Percentiles rank a stretch among this genome's conserved stretches.
phyloP scores from a whole-genome alignment of 1,140 invertebrate species.

The Pinna nobilis region DNA sequence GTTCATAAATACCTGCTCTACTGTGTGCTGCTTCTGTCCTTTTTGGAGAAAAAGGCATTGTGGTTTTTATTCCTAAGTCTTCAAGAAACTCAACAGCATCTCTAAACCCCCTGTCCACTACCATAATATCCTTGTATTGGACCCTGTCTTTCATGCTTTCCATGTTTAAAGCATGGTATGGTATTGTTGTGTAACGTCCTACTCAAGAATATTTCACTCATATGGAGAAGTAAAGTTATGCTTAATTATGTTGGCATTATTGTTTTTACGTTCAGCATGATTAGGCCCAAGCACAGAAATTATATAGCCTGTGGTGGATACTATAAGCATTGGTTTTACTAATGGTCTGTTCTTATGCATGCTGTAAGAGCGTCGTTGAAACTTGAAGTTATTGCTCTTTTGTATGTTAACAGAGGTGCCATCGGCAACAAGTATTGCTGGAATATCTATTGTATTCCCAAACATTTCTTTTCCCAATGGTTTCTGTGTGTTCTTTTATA shows the following conservation, averaged over 20 bases:
- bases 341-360: not conserved
- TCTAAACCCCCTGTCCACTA: conserved; percentile 2
- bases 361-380: not conserved
- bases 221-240: too few relatives aligned
- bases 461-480: too few relatives aligned
- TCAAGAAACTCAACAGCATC: not conserved
- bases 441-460: too few relatives aligned
- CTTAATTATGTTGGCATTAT: not conserved
- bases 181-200: too few relatives aligned
- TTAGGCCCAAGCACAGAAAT: not conserved
- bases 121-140: not conserved
- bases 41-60: not conserved
- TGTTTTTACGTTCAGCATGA: not conserved
- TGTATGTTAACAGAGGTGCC: too few relatives aligned
- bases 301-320: not conserved
- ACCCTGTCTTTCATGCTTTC: not conserved
- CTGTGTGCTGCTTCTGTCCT: not conserved
- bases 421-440: too few relatives aligned
- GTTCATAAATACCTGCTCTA: too few relatives aligned
- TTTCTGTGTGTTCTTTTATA: not conserved
- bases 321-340: conserved; percentile 4
- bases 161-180: too few relatives aligned
- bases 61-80: not conserved
- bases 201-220: not conserved
- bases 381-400: too few relatives aligned